A percentile compares a stretch with the other conserved stretches of the same genome.
Conservation (phyloP, 2,888 invertebrate genomes). For the Drosophila imparisetae region DNA sequence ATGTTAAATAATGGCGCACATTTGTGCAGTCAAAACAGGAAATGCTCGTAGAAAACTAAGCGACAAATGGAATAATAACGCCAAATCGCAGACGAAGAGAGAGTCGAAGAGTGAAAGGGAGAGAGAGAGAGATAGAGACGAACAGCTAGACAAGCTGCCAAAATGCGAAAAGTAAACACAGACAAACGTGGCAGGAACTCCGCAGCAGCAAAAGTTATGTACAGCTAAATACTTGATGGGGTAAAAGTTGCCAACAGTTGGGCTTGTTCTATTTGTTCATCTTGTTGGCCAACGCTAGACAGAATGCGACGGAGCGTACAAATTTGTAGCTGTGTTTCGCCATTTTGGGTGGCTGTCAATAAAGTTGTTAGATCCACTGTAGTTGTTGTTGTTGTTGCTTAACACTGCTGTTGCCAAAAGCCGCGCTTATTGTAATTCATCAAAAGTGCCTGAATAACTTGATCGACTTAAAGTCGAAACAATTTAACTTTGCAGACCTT, state of each 20-base stretch:
- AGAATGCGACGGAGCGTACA: conserved; percentile 31
- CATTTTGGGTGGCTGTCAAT: conserved; percentile 34
- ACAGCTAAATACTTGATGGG: conserved; percentile 47
- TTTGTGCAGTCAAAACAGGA: conserved; percentile 79
- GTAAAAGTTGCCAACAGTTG: conserved; percentile 35
- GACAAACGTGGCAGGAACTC: background rate
- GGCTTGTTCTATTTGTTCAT: background rate
- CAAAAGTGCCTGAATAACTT: conserved; percentile 24
- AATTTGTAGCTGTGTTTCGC: conserved; percentile 36
- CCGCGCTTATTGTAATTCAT: conserved; percentile 45
- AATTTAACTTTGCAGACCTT: background rate
- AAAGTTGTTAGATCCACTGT: conserved; percentile 10
- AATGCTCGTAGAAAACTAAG: conserved; percentile 63
- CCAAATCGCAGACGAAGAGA: conserved; percentile 20
- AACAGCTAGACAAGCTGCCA: conserved; percentile 21
- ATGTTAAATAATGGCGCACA: conserved; percentile 71
- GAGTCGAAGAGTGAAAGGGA: background rate
- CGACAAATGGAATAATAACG: conserved; percentile 75
- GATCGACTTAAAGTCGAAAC: conserved; percentile 9
- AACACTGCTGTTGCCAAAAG: conserved; percentile 24
- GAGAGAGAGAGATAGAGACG: background rate
- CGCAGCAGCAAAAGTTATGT: conserved; percentile 25
- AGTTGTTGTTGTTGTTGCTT: conserved; percentile 10
- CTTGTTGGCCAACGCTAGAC: conserved; percentile 17
- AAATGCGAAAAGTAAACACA: conserved; percentile 31